Percentiles rank a stretch among this genome's conserved stretches.
phyloP scores from a whole-genome alignment of 2,113 vertebrate species.

The Ictalurus furcatus region DNA sequence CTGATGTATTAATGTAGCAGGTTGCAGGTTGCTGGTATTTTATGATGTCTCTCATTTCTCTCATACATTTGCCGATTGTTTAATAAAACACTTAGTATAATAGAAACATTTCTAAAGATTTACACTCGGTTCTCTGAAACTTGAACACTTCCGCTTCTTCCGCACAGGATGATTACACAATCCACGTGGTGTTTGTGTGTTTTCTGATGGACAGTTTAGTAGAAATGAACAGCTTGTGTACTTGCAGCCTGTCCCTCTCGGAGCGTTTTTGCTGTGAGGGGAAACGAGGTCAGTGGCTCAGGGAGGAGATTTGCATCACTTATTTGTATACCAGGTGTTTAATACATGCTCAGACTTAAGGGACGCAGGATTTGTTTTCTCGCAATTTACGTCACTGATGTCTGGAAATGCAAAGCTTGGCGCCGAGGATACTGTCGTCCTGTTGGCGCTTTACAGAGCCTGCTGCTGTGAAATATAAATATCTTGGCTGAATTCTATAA shows the following conservation, averaged over 20 bases:
- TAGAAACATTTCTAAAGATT: not conserved
- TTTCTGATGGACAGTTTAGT: not conserved
- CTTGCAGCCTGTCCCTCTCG: not conserved
- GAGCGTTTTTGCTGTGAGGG: not conserved
- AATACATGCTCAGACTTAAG: not conserved
- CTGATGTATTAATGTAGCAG: not conserved
- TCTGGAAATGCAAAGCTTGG: not conserved
- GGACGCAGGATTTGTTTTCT: conserved; percentile 22
- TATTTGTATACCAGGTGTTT: conserved; percentile 30
- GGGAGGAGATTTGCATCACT: conserved; percentile 13
- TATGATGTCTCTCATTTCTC: not conserved
- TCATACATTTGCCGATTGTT: not conserved
- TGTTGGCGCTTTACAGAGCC: not conserved
- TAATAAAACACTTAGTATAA: not conserved
- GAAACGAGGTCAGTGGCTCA: conserved; percentile 3
- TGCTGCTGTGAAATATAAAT: not conserved
- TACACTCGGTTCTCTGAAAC: not conserved
- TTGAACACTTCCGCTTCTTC: not conserved
- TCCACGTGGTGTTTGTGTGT: not conserved
- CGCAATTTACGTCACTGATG: not conserved
- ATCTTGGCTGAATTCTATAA: conserved; percentile 1
- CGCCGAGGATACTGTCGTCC: too few relatives aligned
- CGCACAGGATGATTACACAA: not conserved
- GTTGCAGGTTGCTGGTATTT: not conserved
- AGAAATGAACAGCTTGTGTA: not conserved